Evolutionary conservation across 2,113 vertebrate genomes (phyloP).

Genomic region (Xyliphius kryptos): DNA sequence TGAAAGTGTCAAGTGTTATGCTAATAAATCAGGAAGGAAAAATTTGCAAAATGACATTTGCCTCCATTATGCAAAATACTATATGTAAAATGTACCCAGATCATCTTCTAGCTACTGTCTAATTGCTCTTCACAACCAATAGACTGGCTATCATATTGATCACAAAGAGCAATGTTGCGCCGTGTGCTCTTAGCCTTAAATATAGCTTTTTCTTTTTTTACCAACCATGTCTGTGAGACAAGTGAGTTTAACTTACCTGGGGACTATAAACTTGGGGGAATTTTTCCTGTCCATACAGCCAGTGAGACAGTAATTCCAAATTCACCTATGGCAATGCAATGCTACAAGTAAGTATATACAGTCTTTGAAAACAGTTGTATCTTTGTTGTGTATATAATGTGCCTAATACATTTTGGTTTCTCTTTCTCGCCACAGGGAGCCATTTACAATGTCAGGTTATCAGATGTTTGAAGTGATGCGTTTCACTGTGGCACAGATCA

Average conservation of each 20-base stretch:
- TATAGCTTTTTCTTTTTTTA: neutral
- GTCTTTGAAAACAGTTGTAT: too few relatives aligned
- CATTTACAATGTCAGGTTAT: conserved; percentile 52
- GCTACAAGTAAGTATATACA: conserved; percentile 54
- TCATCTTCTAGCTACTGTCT: conserved; percentile 13
- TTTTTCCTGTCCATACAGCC: conserved; percentile 51
- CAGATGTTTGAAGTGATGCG: conserved; percentile 69
- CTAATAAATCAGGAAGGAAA: conserved; percentile 1
- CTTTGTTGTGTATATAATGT: too few relatives aligned
- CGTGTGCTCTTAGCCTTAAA: conserved; percentile 3
- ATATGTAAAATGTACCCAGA: conserved; percentile 29
- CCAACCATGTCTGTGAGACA: neutral
- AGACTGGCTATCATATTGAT: neutral
- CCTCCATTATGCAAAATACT: conserved; percentile 20
- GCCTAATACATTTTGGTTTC: too few relatives aligned
- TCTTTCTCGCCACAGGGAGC: conserved; percentile 50
- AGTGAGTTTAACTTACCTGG: conserved; percentile 54
- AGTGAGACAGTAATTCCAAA: neutral
- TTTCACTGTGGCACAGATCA: conserved; percentile 73
- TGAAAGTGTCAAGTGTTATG: too few relatives aligned
- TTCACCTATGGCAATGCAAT: conserved; percentile 48
- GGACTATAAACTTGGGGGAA: conserved; percentile 56
- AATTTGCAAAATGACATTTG: conserved; percentile 26
- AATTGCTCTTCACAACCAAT: conserved; percentile 12
- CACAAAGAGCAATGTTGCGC: conserved; percentile 4